Conservation (phyloP, 1,140 invertebrate species). For the Batillaria attramentaria region DNA sequence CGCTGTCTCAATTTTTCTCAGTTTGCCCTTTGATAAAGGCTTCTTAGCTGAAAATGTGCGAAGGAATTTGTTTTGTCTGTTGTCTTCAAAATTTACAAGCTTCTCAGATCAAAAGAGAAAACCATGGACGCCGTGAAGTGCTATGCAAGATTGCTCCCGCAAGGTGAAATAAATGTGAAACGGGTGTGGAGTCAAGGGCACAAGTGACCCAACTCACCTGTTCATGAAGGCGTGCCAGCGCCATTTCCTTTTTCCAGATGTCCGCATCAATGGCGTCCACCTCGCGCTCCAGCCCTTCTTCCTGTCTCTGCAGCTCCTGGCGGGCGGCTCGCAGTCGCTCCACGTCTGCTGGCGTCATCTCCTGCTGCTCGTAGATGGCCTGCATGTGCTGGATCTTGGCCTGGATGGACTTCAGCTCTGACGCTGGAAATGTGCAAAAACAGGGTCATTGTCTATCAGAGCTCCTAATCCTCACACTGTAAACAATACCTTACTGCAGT, state of each 20-base stretch:
- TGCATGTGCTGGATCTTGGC: slow-evolving; percentile 51
- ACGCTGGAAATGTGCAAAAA: too few relatives aligned
- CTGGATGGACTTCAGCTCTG: slow-evolving; percentile 47
- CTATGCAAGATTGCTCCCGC: too few relatives aligned
- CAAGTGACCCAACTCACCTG: slow-evolving; percentile 44
- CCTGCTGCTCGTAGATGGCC: slow-evolving; percentile 58
- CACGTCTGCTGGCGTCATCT: slow-evolving; percentile 59
- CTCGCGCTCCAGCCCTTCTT: slow-evolving; percentile 52
- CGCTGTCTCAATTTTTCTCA: too few relatives aligned
- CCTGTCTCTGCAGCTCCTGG: slow-evolving; percentile 53
- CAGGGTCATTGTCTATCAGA: too few relatives aligned
- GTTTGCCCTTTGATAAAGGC: too few relatives aligned
- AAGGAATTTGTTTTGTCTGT: neutral
- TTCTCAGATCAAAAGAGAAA: too few relatives aligned
- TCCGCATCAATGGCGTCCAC: slow-evolving; percentile 52
- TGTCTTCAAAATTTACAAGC: neutral
- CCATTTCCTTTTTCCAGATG: slow-evolving; percentile 60
- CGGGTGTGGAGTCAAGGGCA: neutral
- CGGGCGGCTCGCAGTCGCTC: slow-evolving; percentile 54
- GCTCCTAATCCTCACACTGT: too few relatives aligned
- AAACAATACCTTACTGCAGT: too few relatives aligned
- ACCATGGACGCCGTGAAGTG: too few relatives aligned
- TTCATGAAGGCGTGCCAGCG: slow-evolving; percentile 57
- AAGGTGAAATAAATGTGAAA: too few relatives aligned
- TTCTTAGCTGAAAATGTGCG: neutral